Evolutionary conservation across 2,888 invertebrate genomes (phyloP).

Genomic region (Mayetiola destructor): DNA sequence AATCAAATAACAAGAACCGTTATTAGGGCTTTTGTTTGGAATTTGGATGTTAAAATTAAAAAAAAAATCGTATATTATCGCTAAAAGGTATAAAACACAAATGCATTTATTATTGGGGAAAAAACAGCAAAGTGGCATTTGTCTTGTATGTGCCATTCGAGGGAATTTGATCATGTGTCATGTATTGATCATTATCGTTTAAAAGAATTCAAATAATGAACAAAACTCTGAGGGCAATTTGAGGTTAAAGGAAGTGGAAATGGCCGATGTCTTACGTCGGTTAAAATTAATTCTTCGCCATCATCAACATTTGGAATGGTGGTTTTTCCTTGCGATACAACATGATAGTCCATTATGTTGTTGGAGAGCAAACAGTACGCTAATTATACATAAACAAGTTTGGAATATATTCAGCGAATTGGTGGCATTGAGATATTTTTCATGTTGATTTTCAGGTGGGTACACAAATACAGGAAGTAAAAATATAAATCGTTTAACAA

Average conservation of each 20-base stretch:
- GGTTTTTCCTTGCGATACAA: slow-evolving; percentile 85
- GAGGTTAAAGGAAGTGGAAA: background rate
- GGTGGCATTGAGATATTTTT: background rate
- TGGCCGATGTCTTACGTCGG: slow-evolving; percentile 54
- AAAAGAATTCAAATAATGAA: background rate
- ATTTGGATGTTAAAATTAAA: background rate
- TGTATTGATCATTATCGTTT: too few species aligned
- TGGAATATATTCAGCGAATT: too few species aligned
- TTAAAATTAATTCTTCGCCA: slow-evolving; percentile 67
- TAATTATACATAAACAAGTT: slow-evolving; percentile 25
- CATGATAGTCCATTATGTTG: slow-evolving; percentile 71
- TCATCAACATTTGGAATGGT: slow-evolving; percentile 86
- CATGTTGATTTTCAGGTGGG: background rate
- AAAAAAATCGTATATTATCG: background rate
- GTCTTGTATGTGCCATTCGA: too few species aligned
- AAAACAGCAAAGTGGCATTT: background rate
- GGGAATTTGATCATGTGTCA: too few species aligned
- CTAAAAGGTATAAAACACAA: slow-evolving; percentile 13
- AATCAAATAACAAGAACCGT: slow-evolving; percentile 4
- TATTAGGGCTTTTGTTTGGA: background rate
- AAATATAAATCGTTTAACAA: too few species aligned
- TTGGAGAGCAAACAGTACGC: slow-evolving; percentile 60
- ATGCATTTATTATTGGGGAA: background rate
- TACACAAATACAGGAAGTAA: too few species aligned
- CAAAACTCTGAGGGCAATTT: background rate